Evolutionary conservation across 2,888 invertebrate species (phyloP).

Genomic region (Mallateleia sp.): DNA sequence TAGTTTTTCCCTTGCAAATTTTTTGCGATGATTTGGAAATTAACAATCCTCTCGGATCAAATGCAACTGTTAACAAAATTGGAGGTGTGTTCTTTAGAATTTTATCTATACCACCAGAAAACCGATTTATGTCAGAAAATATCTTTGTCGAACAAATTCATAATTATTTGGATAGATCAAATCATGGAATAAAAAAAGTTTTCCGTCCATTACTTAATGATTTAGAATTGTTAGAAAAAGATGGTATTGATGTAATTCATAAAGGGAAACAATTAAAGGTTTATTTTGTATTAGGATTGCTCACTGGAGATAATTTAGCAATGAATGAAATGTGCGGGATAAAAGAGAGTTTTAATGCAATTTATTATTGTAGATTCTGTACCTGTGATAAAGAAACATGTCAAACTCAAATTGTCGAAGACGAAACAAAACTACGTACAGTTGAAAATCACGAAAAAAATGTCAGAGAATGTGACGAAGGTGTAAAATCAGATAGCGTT

Average conservation of each 20-base stretch:
- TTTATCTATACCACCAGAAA: conserved; percentile 69
- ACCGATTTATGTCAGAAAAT: conserved; percentile 70
- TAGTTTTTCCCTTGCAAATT: conserved; percentile 66
- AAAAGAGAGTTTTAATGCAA: no score
- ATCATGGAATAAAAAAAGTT: conserved; percentile 9
- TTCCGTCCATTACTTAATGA: conserved; percentile 37
- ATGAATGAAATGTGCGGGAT: no score
- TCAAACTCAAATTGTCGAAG: no score
- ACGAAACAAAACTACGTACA: no score
- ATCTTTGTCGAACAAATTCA: conserved; percentile 66
- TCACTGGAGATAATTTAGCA: conserved; percentile 77
- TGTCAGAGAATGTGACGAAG: no score
- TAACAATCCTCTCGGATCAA: conserved; percentile 76
- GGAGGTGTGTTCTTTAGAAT: conserved; percentile 48
- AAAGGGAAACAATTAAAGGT: background rate
- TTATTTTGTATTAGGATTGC: conserved; percentile 48
- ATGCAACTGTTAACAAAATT: conserved; percentile 68
- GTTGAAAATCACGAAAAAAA: no score
- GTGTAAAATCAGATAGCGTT: no score
- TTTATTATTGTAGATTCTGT: no score
- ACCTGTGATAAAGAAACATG: no score
- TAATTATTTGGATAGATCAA: conserved; percentile 35
- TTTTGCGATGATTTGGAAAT: conserved; percentile 79
- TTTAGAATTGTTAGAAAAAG: conserved; percentile 19
- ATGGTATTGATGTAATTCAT: conserved; percentile 9